Base-by-base conservation (phyloP, 2,797 vertebrate genomes). In the Muscicapa comitata region DNA sequence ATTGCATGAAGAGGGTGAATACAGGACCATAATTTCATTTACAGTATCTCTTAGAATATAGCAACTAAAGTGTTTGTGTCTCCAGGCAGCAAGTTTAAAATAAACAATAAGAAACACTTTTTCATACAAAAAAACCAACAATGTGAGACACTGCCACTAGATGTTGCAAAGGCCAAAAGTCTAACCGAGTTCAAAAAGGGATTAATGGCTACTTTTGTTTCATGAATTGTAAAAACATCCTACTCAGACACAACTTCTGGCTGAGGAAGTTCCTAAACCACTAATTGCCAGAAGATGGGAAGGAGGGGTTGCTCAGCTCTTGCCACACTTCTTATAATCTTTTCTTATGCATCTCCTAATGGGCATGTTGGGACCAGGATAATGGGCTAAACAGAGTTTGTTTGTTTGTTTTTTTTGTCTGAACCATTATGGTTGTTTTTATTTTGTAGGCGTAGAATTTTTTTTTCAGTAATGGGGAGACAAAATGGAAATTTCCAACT, bases 251-350 rank as follows among this genome's bases (percentile, higher is more conserved):
- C 90, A 80, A 35, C 33, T 86, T 78, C 75, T 95, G 74, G 58
- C 40, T 81, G 77, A 86, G 85, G 87, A 96, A 95, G 79, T 94
- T 90, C 79, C 79, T 77, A 80, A 94, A 77, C 93, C 91, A 28
- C 95, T 96, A 95, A 96, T 96, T 96, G 93, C 72, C 51, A 80
- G 82, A 80, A 84, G 82, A 95, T 83, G 72, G 90, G 58, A 93
- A 94, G 85, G 91, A 93, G 81, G 79, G 45, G 26, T 88, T 94
- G 85, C 76, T 94, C 72, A 43, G 78, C 89, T 83, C 54, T 85
- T 91, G 68, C 79, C 28, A 17, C 80, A 43, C 17, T 72, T 93
- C 81, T 94, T 91, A 63, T 77, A 61, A 93, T 94, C 88, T 95
- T 94, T 77, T 65, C 68, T 94, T 86, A 91, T 31, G 87, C 61